A percentile compares a stretch with the other conserved stretches of the same genome.
Evolutionary conservation across 2,797 vertebrate species (phyloP).

Genomic region (Rhincodon typus): DNA sequence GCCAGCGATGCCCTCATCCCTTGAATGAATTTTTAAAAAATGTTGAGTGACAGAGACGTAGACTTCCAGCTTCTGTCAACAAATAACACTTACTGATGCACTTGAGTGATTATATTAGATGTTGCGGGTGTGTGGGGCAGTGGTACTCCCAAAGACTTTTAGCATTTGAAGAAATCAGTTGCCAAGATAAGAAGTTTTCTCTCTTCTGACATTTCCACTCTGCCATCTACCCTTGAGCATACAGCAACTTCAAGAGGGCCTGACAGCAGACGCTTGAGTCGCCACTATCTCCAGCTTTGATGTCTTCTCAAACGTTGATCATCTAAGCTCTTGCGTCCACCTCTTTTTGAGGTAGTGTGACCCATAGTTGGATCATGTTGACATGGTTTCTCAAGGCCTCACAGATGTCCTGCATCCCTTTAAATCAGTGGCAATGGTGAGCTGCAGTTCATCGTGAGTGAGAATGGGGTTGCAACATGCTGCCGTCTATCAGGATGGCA

Average conservation of each 20-base stretch:
- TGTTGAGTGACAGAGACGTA: background rate
- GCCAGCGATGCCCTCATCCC: no score
- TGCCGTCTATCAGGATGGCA: background rate
- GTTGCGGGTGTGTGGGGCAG: background rate
- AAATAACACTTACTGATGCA: background rate
- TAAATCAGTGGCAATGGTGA: background rate
- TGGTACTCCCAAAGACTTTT: background rate
- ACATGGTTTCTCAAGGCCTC: background rate
- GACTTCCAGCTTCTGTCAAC: background rate
- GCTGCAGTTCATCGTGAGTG: background rate
- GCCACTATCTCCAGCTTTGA: background rate
- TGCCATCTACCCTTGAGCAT: background rate
- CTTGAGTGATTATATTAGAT: background rate
- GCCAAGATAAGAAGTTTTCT: background rate
- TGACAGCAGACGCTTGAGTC: background rate
- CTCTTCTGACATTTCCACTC: background rate
- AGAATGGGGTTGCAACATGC: background rate
- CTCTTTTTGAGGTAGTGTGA: no score
- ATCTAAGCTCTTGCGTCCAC: background rate
- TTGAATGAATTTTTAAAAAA: no score
- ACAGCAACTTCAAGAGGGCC: background rate
- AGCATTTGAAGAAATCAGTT: background rate
- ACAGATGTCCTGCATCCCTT: background rate
- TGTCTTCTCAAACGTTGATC: background rate
- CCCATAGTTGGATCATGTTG: background rate